Evolutionary conservation across 1,140 invertebrate genomes (phyloP), one percentile per base, ranked within the genome.

Genomic region (Probaryconus sp.): DNA sequence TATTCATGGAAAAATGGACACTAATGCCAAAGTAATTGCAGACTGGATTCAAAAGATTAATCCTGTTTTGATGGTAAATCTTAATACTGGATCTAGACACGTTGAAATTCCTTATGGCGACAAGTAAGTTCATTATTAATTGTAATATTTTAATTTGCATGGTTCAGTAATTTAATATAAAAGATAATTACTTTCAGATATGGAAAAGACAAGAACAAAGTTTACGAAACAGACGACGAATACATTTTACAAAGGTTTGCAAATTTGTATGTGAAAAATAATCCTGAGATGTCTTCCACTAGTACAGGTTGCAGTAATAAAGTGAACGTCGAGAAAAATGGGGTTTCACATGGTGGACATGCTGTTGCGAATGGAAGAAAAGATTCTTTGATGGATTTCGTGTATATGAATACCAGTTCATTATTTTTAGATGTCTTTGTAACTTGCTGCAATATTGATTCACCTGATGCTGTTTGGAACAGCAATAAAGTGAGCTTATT

Each of bases 361-460:
- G 81, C 72, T 1, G 47, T 81, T 17, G n/a, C 38, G 4, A 77
- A 70, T n/a, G 76, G 43, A 1, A 65, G 51, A 50, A 48, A 51
- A n/a, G 10, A 86, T 58, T 81, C 81, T 0, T 42, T 88, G 1
- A 79, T 88, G 64, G 83, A 88, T 70, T 87, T 82, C 26, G 56
- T 82, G 1, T 89, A 87, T 18, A 60, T 83, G 16, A 83, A 85
- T 40, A 84, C 85, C 1, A 85, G 79, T 43, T 81, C 85, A 0
- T 28, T 88, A 0, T 82, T 83, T 20, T 38, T 89, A 0, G 83
- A 88, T 28, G 80, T 81, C n/a, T 88, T 80, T 20, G 43, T 88
- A 2, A 80, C 82, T 3, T 89, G 88, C 30, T 89, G 88, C 40
- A 85, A 81, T 20, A 82, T 68, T 0, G 86, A 87, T 53, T 42